Evolutionary conservation across 1,140 invertebrate species (phyloP).

Genomic region (Lucilia sericata): DNA sequence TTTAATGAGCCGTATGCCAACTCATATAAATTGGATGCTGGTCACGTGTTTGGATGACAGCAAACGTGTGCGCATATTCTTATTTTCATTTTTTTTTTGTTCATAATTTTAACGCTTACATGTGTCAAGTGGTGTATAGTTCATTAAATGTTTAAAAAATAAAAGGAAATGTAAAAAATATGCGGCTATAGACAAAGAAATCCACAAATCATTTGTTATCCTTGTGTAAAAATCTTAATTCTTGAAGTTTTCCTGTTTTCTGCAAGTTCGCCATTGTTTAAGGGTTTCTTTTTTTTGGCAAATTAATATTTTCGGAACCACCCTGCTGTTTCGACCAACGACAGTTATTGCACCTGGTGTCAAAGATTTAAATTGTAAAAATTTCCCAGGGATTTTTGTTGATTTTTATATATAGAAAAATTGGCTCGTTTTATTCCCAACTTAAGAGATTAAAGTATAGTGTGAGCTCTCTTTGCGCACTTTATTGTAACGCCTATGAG

Average conservation of each 20-base stretch:
- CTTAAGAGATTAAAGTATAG: background rate
- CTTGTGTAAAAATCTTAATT: background rate
- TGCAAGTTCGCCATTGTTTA: background rate
- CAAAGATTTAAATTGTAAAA: background rate
- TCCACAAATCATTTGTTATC: constrained; percentile 35
- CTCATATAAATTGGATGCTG: background rate
- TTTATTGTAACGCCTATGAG: background rate
- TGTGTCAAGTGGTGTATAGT: constrained; percentile 1
- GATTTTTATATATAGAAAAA: background rate
- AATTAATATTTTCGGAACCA: constrained; percentile 18
- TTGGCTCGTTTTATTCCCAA: background rate
- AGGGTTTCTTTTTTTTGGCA: constrained; percentile 14
- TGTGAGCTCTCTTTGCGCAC: background rate
- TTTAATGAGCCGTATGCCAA: constrained; percentile 40
- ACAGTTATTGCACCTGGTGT: constrained; percentile 35
- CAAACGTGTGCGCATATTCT: constrained; percentile 1
- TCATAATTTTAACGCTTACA: constrained; percentile 6
- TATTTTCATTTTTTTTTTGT: background rate
- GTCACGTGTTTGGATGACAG: constrained; percentile 14
- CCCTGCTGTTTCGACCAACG: constrained; percentile 26
- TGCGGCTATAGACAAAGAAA: background rate
- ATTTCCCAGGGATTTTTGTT: background rate
- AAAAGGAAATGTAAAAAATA: background rate
- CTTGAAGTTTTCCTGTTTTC: background rate
- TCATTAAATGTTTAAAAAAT: background rate